Percentiles rank a stretch among this genome's conserved stretches.
Conservation (phyloP, 2,888 invertebrate species). For the Sphaerophoria rueppellii region DNA sequence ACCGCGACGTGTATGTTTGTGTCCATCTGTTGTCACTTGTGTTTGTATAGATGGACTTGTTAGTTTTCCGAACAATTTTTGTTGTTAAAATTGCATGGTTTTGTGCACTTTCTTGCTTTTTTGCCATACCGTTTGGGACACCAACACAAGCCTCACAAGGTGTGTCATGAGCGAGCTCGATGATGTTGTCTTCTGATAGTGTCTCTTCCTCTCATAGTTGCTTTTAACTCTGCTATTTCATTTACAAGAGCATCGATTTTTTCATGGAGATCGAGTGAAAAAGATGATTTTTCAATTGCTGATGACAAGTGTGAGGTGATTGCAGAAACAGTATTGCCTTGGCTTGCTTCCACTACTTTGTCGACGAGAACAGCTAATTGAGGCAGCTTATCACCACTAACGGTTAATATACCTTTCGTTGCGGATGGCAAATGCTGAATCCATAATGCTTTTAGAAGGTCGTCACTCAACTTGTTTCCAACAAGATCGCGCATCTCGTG, state of each 20-base stretch:
- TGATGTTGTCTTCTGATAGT: conserved; percentile 15
- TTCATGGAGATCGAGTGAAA: not conserved
- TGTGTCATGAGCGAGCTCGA: conserved; percentile 9
- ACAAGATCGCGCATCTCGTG: not conserved
- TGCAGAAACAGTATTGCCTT: conserved; percentile 18
- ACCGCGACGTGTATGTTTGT: not conserved
- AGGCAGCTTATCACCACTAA: not conserved
- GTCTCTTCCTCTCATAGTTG: conserved; percentile 1
- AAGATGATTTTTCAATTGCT: not conserved
- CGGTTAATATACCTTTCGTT: conserved; percentile 1
- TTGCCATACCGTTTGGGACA: not conserved
- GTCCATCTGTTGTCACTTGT: not conserved
- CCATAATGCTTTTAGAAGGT: not conserved
- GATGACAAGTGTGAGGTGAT: conserved; percentile 9
- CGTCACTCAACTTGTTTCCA: conserved; percentile 3
- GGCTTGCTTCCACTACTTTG: conserved; percentile 1
- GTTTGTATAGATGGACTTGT: conserved; percentile 1
- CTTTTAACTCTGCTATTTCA: not conserved
- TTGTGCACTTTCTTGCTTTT: conserved; percentile 8
- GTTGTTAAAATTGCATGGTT: not conserved
- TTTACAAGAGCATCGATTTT: not conserved
- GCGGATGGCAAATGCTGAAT: not conserved
- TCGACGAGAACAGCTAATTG: conserved; percentile 15
- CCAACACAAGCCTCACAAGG: not conserved
- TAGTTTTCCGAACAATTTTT: not conserved